A percentile compares a stretch with the other conserved stretches of the same genome.
Conservation (phyloP, 2,797 vertebrate species). For the Masticophis lateralis region DNA sequence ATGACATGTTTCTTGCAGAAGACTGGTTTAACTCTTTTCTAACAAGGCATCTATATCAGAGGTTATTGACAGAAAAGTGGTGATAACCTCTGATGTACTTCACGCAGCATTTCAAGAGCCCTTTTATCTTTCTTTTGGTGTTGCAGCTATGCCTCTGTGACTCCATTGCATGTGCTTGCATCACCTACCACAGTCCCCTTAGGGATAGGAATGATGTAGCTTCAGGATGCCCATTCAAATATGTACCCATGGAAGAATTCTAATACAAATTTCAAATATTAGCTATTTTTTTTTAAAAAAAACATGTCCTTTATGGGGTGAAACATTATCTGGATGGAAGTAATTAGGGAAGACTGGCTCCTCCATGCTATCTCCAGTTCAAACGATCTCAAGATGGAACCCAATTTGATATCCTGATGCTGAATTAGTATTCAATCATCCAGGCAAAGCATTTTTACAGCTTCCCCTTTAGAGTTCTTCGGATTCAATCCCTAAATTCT, state of each 20-base stretch:
- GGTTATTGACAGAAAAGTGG: background rate
- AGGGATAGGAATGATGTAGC: background rate
- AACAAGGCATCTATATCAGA: background rate
- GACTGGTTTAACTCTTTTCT: background rate
- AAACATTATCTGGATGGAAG: background rate
- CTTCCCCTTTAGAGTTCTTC: background rate
- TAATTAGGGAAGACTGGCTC: background rate
- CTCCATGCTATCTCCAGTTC: background rate
- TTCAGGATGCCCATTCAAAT: background rate
- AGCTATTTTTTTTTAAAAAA: background rate
- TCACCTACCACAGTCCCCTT: background rate
- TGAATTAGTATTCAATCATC: background rate
- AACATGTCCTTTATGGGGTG: background rate
- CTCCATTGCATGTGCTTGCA: background rate
- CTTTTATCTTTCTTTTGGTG: background rate
- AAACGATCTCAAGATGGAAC: background rate
- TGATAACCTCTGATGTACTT: background rate
- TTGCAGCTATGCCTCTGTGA: background rate
- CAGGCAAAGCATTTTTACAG: background rate
- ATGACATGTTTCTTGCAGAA: background rate
- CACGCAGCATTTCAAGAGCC: background rate
- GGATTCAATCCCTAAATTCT: background rate
- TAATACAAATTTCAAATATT: background rate
- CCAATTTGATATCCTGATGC: background rate
- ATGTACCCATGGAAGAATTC: background rate